Base-by-base conservation (phyloP, 2,113 vertebrate genomes). In the Condylura cristata region DNA sequence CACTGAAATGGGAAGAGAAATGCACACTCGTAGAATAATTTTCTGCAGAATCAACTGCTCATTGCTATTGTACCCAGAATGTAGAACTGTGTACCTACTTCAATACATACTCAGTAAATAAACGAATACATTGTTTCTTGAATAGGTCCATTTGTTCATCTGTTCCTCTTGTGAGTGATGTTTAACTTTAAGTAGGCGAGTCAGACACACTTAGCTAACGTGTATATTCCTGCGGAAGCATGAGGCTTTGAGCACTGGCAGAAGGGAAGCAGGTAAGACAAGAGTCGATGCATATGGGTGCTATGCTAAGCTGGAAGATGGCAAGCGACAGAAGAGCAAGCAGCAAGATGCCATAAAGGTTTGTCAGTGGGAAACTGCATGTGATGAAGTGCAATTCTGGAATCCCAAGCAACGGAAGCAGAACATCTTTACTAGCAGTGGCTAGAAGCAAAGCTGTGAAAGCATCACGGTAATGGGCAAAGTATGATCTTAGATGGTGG, bases 141-240 rank as follows among this genome's bases (percentile, higher is more conserved):
- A 65, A 18, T 17, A 16, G 68, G 53, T 53, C 71, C 44, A 32
- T 86, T 58, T 63, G 39, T 82, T 82, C 44, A 32, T 86, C 63
- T 63, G 34, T 79, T 82, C 30, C 32, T 22, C 22, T 81, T 32
- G 13, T 48, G 41, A 85, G 41, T 53, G 46, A 68, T 76, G 68
- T 56, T 91, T 83, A 86, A 95, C 70, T 89, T 91, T 16, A 93
- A 86, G 44, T 32, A 46, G 30, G 70, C 44, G 48, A 34, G 41
- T 80, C 41, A 87, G 76, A 83, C 10, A 60, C 24, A 58, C 48
- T 37, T 70, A 82, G 20, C 17, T 2, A 26, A 41, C 22, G 41
- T 32, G 8, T 44, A 34, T 82, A 18, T 56, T 81, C n/a, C 14
- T 28, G 53, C 2, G 1, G 75, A 72, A 78, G 39, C 32, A 4